Evolutionary conservation across 2,888 invertebrate species (phyloP).

Genomic region (Drosophila borborema): DNA sequence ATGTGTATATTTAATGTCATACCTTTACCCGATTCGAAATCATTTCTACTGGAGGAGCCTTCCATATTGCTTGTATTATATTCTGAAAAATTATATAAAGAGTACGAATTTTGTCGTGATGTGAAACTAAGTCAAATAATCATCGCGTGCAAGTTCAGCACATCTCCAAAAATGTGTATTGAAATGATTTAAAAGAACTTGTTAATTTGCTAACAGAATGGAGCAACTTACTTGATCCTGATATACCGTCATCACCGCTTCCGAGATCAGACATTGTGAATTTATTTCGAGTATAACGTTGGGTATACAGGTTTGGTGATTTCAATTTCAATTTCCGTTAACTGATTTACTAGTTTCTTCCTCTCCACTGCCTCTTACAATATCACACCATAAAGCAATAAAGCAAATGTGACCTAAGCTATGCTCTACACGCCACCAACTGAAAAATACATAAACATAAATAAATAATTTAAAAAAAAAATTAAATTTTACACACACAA

Average conservation of each 20-base stretch:
- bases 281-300: constrained; percentile 1
- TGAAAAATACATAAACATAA: constrained; percentile 1
- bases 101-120: background rate
- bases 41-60: constrained; percentile 90
- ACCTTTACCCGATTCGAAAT: constrained; percentile 91
- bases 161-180: background rate
- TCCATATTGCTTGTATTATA: constrained; percentile 93
- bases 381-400: constrained; percentile 16
- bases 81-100: constrained; percentile 85
- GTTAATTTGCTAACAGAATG: background rate
- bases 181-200: background rate
- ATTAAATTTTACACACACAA: background rate
- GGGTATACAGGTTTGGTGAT: background rate
- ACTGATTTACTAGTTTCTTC: constrained; percentile 5
- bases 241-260: constrained; percentile 92
- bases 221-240: constrained; percentile 90
- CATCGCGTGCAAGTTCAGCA: background rate
- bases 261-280: constrained; percentile 90
- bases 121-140: background rate
- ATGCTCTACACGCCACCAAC: constrained; percentile 34
- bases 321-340: background rate
- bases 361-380: constrained; percentile 1
- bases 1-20: background rate
- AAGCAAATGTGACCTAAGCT: constrained; percentile 19
- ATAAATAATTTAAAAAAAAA: no score